A percentile compares a stretch with the other conserved stretches of the same genome.
phyloP scores from a whole-genome alignment of 2,797 vertebrate genomes.

The Odontamblyopus lacepedii region DNA sequence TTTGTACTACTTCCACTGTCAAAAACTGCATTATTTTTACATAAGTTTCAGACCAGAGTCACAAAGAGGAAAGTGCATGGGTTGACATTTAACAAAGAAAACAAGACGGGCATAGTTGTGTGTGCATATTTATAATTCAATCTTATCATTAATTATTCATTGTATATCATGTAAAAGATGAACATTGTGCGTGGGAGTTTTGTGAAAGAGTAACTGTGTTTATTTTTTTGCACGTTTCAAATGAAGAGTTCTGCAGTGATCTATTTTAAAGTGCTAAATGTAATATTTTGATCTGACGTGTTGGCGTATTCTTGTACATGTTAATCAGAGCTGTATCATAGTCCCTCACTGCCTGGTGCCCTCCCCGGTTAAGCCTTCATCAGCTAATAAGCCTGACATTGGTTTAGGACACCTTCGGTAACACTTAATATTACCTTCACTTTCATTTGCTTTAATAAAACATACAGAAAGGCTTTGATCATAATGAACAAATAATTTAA shows the following conservation, averaged over 20 bases:
- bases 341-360: slow-evolving; percentile 58
- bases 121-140: slow-evolving; percentile 75
- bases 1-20: slow-evolving; percentile 26
- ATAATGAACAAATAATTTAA: too few relatives aligned
- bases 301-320: slow-evolving; percentile 66
- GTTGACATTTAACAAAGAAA: slow-evolving; percentile 42
- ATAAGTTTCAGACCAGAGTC: slow-evolving; percentile 2
- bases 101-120: slow-evolving; percentile 44
- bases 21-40: slow-evolving; percentile 27
- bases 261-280: slow-evolving; percentile 67
- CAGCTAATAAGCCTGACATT: slow-evolving; percentile 9
- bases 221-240: slow-evolving; percentile 71
- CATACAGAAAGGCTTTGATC: too few relatives aligned
- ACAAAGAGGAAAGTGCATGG: slow-evolving; percentile 47
- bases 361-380: slow-evolving; percentile 26
- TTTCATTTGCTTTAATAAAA: too few relatives aligned
- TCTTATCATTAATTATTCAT: slow-evolving; percentile 70
- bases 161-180: slow-evolving; percentile 72
- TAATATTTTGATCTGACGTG: slow-evolving; percentile 70
- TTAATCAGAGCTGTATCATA: slow-evolving; percentile 64
- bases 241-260: slow-evolving; percentile 60
- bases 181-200: slow-evolving; percentile 67
- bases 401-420: slow-evolving; percentile 26
- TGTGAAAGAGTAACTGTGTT: slow-evolving; percentile 67
- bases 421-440: too few relatives aligned